Evolutionary conservation across 2,113 vertebrate genomes (phyloP), one percentile per base, ranked within the genome.

Genomic region (Charadrius vociferus): DNA sequence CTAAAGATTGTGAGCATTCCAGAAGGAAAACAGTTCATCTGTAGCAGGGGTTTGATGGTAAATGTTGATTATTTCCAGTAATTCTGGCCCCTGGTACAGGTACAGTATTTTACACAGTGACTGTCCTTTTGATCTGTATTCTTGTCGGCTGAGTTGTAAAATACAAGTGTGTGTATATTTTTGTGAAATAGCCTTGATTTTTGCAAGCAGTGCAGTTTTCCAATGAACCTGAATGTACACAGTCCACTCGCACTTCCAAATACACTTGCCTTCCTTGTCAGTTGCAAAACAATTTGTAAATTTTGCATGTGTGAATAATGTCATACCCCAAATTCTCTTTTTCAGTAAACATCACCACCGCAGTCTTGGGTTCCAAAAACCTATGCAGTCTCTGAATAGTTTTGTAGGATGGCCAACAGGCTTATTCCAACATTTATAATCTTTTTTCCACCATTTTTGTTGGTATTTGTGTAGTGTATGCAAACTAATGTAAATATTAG

Each of bases 1-100:
- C 96, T 98, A 45, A 67, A 97, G 96, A 98, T 98, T 97, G 95
- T 96, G 88, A 98, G 98, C 96, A 96, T 98, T 98, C 97, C 97
- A 97, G 88, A 94, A 96, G 39, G 88, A 94, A 96, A 97, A 89
- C 92, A 96, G 72, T 90, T 96, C 39, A 20, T 92, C 90, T 96
- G 90, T 91, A 71, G 77, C 77, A 77, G 23, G 58, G 50, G 55
- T 94, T 95, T 88, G 97, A 97, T 97, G 98, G 95, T 81, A 94
- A 71, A 86, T 88, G 58, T 87, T 96, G 95, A 97, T 94, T 96
- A 93, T 61, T 94, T 97, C 81, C 71, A 94, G 91, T 81, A 81
- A 59, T 91, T 95, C 73, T 95, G 72, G 53, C 80, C 88, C 37
- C 34, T 52, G 30, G 21, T 93, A 77, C 78, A 61, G 13, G 27